These are phyloP conservation scores for Drosophila ustulata DNA, from an alignment of 2,888 invertebrate genomes.

Conservation along the genomic window DNA sequence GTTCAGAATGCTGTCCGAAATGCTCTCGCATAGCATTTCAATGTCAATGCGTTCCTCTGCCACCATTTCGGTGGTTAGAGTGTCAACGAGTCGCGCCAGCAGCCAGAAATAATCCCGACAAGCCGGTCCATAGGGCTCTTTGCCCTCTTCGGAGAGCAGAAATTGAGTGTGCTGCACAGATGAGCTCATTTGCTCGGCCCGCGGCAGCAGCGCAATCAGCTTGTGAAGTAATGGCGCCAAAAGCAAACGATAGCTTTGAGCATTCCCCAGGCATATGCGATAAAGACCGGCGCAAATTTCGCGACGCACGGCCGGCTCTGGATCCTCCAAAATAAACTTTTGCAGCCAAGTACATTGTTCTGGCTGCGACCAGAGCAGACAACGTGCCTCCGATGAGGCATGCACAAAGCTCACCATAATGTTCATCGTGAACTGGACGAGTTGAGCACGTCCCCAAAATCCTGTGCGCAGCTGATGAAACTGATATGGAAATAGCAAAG, in stretches of 20 bases:
- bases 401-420: constrained; percentile 97
- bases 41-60: constrained; percentile 87
- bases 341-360: constrained; percentile 93
- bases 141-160: constrained; percentile 87
- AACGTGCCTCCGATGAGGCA: constrained; percentile 92
- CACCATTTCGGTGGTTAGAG: constrained; percentile 91
- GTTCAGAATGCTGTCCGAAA: constrained; percentile 90
- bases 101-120: constrained; percentile 98
- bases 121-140: constrained; percentile 97
- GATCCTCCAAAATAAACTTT: constrained; percentile 94
- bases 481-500: constrained; percentile 72
- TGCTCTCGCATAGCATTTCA: constrained; percentile 90
- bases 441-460: constrained; percentile 96
- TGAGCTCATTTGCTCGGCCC: constrained; percentile 93
- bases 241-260: constrained; percentile 87
- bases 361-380: constrained; percentile 90
- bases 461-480: constrained; percentile 94
- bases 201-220: constrained; percentile 91
- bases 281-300: constrained; percentile 98
- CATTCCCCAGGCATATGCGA: constrained; percentile 91
- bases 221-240: constrained; percentile 93
- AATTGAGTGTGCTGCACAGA: constrained; percentile 83
- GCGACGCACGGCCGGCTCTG: constrained; percentile 95
- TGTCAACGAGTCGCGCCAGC: constrained; percentile 94
- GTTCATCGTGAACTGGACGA: constrained; percentile 96